Percentiles rank a stretch among this genome's conserved stretches.
Evolutionary conservation across 2,113 vertebrate genomes (phyloP).

Genomic region (Charadrius vociferus): DNA sequence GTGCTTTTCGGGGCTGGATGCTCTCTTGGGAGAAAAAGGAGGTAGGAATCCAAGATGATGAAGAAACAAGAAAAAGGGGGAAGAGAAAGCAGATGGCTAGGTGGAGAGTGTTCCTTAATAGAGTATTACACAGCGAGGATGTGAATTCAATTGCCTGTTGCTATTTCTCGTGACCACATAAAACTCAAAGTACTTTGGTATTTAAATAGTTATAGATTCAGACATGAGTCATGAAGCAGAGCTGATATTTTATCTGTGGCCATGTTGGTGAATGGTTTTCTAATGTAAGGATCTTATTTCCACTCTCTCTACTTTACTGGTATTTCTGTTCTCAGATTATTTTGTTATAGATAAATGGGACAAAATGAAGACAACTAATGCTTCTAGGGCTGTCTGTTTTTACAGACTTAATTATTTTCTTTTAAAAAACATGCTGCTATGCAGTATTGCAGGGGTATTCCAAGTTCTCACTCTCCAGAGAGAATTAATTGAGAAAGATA

Average conservation of each 20-base stretch:
- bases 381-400: not conserved
- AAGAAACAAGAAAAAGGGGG: not conserved
- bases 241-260: not conserved
- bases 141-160: not conserved
- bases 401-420: not conserved
- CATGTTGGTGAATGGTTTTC: not conserved
- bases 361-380: not conserved
- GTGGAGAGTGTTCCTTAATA: not conserved
- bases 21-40: not conserved
- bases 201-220: conserved; percentile 1
- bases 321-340: not conserved
- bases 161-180: not conserved
- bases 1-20: not conserved
- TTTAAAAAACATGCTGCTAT: not conserved
- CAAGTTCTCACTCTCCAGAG: not conserved
- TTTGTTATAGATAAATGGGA: not conserved
- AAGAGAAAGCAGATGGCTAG: not conserved
- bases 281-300: not conserved
- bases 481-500: not conserved
- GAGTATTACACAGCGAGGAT: not conserved
- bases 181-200: not conserved
- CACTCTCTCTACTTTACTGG: not conserved
- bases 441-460: not conserved
- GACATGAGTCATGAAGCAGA: conserved; percentile 20
- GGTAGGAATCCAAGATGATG: not conserved